A percentile compares a stretch with the other conserved stretches of the same genome.
Evolutionary conservation across 2,797 vertebrate genomes (phyloP).

Genomic region (Cossypha niveicapilla): DNA sequence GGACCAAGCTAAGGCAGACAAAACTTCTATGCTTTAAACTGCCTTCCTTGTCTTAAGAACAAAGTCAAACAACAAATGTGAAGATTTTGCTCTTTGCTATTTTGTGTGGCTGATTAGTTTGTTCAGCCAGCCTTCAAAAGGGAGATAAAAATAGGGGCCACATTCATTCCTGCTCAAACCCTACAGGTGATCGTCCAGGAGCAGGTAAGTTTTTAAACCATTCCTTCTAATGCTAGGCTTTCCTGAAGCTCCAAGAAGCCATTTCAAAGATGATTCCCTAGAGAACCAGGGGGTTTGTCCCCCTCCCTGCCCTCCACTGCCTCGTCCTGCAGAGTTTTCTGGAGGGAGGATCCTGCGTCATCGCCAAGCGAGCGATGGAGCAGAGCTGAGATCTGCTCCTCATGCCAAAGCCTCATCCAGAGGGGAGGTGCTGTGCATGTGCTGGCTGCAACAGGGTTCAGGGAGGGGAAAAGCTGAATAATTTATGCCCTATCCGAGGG

Average conservation of each 20-base stretch:
- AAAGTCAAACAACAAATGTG: background rate
- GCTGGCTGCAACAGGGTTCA: constrained; percentile 15
- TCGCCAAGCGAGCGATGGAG: background rate
- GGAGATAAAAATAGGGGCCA: background rate
- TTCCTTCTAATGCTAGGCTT: background rate
- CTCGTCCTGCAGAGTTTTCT: constrained; percentile 3
- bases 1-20: background rate
- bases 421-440: constrained; percentile 43
- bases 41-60: background rate
- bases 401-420: constrained; percentile 27
- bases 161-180: background rate
- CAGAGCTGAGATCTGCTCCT: background rate
- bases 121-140: background rate
- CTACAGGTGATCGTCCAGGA: background rate
- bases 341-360: constrained; percentile 1
- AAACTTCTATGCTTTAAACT: background rate
- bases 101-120: background rate
- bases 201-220: background rate
- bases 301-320: background rate
- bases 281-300: background rate
- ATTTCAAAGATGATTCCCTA: background rate
- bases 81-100: background rate
- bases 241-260: background rate
- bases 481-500: constrained; percentile 38
- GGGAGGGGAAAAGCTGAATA: constrained; percentile 49